phyloP scores from a whole-genome alignment of 2,113 vertebrate genomes.

The Labeo catla region DNA sequence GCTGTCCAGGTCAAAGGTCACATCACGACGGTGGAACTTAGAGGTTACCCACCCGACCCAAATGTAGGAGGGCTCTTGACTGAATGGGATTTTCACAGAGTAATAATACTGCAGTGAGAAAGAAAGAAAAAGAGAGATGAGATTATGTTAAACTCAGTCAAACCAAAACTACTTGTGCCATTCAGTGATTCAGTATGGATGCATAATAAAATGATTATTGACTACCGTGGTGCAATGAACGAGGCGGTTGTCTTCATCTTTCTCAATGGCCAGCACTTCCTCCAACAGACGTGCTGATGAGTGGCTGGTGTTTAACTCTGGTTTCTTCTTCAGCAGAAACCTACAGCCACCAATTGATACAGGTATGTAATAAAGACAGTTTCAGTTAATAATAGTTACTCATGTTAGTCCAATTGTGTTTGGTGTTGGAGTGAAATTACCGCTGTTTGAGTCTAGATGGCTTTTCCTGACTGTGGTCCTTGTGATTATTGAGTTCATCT shows the following conservation, averaged over 20 bases:
- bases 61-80: slow-evolving; percentile 90
- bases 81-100: slow-evolving; percentile 90
- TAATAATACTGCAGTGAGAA: slow-evolving; percentile 90
- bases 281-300: slow-evolving; percentile 90
- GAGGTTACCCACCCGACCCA: slow-evolving; percentile 98
- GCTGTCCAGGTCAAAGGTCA: slow-evolving; percentile 83
- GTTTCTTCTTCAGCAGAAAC: slow-evolving; percentile 91
- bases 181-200: not conserved
- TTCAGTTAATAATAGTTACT: not conserved
- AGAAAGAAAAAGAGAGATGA: not conserved
- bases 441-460: slow-evolving; percentile 92
- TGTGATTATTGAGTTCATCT: slow-evolving; percentile 89
- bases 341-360: slow-evolving; percentile 65
- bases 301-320: slow-evolving; percentile 84
- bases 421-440: slow-evolving; percentile 64
- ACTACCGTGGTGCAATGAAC: slow-evolving; percentile 88
- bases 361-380: not conserved
- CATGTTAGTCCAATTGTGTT: not conserved
- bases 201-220: not conserved
- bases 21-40: slow-evolving; percentile 85
- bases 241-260: slow-evolving; percentile 84
- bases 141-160: not conserved
- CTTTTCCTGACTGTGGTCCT: slow-evolving; percentile 92
- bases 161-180: not conserved
- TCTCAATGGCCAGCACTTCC: slow-evolving; percentile 88